A percentile compares a stretch with the other conserved stretches of the same genome.
Evolutionary conservation across 1,140 invertebrate genomes (phyloP).

Genomic region (Microplitis demolitor): DNA sequence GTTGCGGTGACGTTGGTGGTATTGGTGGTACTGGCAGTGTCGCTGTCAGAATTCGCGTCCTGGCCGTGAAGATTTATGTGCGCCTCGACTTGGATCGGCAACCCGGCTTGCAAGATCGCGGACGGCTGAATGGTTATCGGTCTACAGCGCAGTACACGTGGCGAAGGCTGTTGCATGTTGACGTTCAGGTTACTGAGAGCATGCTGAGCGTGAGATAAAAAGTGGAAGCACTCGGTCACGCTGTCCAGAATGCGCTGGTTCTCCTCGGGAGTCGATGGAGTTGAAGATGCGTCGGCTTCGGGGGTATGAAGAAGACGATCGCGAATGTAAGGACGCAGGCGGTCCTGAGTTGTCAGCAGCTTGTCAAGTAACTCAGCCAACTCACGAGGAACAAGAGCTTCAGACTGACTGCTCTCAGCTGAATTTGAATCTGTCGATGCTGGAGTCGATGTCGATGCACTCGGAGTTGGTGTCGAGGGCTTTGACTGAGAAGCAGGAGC

Average conservation of each 20-base stretch:
- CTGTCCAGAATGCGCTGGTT: constrained; percentile 71
- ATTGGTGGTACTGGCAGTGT: constrained; percentile 35
- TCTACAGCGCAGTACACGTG: constrained; percentile 72
- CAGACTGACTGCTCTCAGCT: constrained; percentile 20
- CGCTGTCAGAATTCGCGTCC: constrained; percentile 45
- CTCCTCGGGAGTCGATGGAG: constrained; percentile 41
- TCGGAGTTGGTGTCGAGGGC: too few species aligned
- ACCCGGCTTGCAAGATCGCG: constrained; percentile 66
- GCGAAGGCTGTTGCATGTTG: constrained; percentile 70
- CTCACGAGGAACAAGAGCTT: constrained; percentile 54
- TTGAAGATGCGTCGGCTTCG: constrained; percentile 35
- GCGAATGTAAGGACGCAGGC: constrained; percentile 67
- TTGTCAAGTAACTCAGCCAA: constrained; percentile 68
- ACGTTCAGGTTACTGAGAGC: constrained; percentile 84
- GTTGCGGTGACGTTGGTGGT: constrained; percentile 37
- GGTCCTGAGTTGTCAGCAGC: constrained; percentile 65
- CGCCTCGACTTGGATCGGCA: constrained; percentile 71
- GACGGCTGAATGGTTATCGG: constrained; percentile 77
- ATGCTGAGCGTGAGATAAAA: constrained; percentile 85
- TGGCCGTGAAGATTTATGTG: constrained; percentile 62
- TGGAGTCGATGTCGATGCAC: constrained; percentile 2
- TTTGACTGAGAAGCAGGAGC: background rate
- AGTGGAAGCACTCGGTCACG: constrained; percentile 81
- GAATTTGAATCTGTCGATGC: constrained; percentile 19
- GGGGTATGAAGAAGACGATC: constrained; percentile 24